Base-by-base conservation (phyloP, 2,888 invertebrate genomes). In the Kryphioiulus occultus region DNA sequence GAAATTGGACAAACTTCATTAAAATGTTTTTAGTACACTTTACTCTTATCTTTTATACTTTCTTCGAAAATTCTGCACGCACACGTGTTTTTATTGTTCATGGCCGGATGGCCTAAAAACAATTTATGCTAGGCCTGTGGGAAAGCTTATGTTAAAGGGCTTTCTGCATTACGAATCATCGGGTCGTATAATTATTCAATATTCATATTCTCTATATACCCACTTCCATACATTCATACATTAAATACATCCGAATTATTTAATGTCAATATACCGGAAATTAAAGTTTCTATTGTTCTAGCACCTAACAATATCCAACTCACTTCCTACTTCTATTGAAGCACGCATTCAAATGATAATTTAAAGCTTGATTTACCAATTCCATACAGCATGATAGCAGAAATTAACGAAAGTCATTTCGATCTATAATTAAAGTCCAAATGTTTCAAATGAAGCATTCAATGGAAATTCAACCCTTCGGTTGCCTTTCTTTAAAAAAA, bases 11-110 rank as follows among this genome's bases (percentile, higher is more conserved):
- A 26, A 68, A 68, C 68, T 68, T 68, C 68, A 68, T 68, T 68
- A 68, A 68, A 68, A 68, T 68, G 68, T 68, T 68, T 68, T 68
- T 68, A 68, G 68, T 68, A 26, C 68, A 68, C 68, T 68, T 19
- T 68, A 26, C 12, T 26, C 26, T 68, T 26, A 26, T 68, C 22
- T 68, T 68, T 22, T 68, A 68, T 68, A 68, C 68, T 68, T 68
- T 68, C 68, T 68, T 68, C 68, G 26, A 2, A 68, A 68, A 68
- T 68, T 26, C 19, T 26, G 15, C 44, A 10, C 44, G 10, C 17
- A 26, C 68, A 68, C 68, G 26, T 1, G 0, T 26, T 26, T 68
- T 68, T 26, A 68, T 68, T 68, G 68, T 68, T 68, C 10, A 9
- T 68, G 26, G 9, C 68, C 2, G 1, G 68, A 26, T 26, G 68